These are phyloP conservation scores for Netelia fuscicornis DNA, from an alignment of 2,888 invertebrate genomes.

Conservation along the genomic window DNA sequence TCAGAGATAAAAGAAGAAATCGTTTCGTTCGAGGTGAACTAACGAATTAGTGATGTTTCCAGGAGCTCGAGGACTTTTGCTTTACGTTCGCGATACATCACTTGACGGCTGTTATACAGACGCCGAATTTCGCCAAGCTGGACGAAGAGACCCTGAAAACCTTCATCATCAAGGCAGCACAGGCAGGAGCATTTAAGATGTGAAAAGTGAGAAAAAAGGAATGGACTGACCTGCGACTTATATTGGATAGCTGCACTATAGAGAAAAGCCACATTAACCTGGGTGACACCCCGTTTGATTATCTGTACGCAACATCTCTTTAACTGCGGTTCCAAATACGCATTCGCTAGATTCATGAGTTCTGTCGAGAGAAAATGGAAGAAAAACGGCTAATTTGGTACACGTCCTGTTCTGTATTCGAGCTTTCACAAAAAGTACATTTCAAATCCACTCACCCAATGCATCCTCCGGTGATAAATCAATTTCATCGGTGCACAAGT, in stretches of 20 bases:
- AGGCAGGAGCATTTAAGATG: too few species aligned
- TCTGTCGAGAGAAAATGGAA: conserved; percentile 75
- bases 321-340: conserved; percentile 87
- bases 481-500: conserved; percentile 88
- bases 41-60: conserved; percentile 48
- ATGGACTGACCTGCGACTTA: conserved; percentile 81
- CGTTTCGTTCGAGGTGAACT: neutral
- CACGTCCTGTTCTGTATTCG: too few species aligned
- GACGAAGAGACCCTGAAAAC: conserved; percentile 86
- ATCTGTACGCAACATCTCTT: conserved; percentile 86
- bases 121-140: conserved; percentile 86
- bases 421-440: neutral
- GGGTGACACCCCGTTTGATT: conserved; percentile 87
- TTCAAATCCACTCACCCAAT: conserved; percentile 84
- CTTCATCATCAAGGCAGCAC: conserved; percentile 85
- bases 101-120: conserved; percentile 88
- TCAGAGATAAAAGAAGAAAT: neutral
- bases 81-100: conserved; percentile 88
- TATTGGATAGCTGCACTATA: conserved; percentile 87
- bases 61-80: conserved; percentile 88
- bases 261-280: conserved; percentile 87
- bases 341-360: conserved; percentile 87
- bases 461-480: conserved; percentile 87
- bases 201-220: too few species aligned
- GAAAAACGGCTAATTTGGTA: neutral